Evolutionary conservation across 2,888 invertebrate genomes (phyloP).

Genomic region (Acanthopleura granulata): DNA sequence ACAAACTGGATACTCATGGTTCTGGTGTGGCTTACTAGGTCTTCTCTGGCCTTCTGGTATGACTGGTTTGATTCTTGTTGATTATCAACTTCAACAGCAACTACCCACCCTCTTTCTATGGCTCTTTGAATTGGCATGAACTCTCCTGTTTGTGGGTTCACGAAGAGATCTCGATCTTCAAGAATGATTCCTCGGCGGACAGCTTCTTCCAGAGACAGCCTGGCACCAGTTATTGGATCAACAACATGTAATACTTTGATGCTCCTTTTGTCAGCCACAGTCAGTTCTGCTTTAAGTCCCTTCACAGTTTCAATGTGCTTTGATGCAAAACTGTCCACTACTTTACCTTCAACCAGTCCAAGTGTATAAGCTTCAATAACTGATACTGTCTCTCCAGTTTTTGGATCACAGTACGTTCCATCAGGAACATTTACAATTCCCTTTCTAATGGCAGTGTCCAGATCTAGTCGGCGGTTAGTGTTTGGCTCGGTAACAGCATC

Average conservation of each 20-base stretch:
- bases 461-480: conserved; percentile 39
- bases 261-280: conserved; percentile 55
- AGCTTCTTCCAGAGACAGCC: conserved; percentile 77
- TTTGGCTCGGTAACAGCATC: conserved; percentile 52
- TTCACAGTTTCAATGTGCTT: conserved; percentile 50
- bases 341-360: conserved; percentile 72
- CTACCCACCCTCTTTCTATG: conserved; percentile 83
- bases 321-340: conserved; percentile 50
- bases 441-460: conserved; percentile 51
- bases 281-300: conserved; percentile 53
- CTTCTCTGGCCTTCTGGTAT: neutral
- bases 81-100: conserved; percentile 69
- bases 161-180: conserved; percentile 57
- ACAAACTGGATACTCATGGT: conserved; percentile 45
- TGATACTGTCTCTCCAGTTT: conserved; percentile 83
- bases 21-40: conserved; percentile 23
- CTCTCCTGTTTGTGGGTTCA: conserved; percentile 28
- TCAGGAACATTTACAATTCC: conserved; percentile 66
- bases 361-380: conserved; percentile 87
- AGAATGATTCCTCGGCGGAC: conserved; percentile 82
- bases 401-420: conserved; percentile 86
- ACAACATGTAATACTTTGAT: conserved; percentile 55
- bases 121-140: conserved; percentile 84
- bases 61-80: conserved; percentile 8
- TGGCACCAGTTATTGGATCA: conserved; percentile 85